Conservation (phyloP, 1,140 invertebrate genomes). For the Drosophila arizonae region DNA sequence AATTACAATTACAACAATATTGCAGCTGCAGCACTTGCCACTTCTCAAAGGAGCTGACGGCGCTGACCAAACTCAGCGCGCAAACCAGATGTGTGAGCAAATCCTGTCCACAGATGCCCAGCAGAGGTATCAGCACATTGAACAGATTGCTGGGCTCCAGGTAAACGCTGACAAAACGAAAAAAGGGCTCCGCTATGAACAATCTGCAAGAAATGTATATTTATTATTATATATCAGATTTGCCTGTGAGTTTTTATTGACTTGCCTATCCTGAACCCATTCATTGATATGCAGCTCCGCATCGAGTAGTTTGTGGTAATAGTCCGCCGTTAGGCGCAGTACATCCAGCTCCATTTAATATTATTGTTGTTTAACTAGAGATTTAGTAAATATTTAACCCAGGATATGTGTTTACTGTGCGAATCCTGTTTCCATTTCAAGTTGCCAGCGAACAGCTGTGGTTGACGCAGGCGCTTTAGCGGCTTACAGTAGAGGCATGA, state of each 20-base stretch:
- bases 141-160: slow-evolving; percentile 52
- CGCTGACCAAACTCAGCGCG: slow-evolving; percentile 52
- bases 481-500: not conserved
- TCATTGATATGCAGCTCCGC: slow-evolving; percentile 59
- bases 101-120: slow-evolving; percentile 58
- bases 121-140: slow-evolving; percentile 59
- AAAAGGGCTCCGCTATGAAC: slow-evolving; percentile 37
- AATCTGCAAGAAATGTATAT: slow-evolving; percentile 29
- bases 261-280: slow-evolving; percentile 65
- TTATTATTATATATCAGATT: not conserved
- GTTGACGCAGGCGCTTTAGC: slow-evolving; percentile 15
- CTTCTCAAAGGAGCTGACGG: slow-evolving; percentile 61
- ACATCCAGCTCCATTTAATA: slow-evolving; percentile 19
- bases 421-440: slow-evolving; percentile 9
- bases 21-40: slow-evolving; percentile 47
- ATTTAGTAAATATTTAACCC: not conserved
- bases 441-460: slow-evolving; percentile 21
- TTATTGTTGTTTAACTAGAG: not conserved
- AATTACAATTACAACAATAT: too few relatives aligned
- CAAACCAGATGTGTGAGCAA: slow-evolving; percentile 49
- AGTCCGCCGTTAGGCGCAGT: slow-evolving; percentile 19
- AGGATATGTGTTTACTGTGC: not conserved
- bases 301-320: slow-evolving; percentile 41
- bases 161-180: slow-evolving; percentile 44
- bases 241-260: not conserved